A percentile compares a stretch with the other conserved stretches of the same genome.
These are phyloP conservation scores for Sylvilagus floridanus DNA, from an alignment of 2,797 vertebrate genomes.

Conservation along the genomic window DNA sequence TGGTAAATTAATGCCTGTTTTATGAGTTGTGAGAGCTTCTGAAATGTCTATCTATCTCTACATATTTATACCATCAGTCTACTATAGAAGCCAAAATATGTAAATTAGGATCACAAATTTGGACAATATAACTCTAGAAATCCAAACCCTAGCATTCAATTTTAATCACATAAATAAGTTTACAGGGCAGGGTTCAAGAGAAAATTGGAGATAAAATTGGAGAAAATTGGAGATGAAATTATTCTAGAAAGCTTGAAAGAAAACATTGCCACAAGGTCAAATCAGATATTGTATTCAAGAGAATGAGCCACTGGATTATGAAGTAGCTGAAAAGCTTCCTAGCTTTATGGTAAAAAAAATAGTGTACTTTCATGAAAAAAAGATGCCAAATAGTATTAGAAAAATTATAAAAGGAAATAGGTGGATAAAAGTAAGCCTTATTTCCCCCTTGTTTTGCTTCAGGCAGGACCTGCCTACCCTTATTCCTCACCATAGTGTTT, in stretches of 20 bases:
- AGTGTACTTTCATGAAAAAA: neutral
- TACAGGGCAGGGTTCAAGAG: neutral
- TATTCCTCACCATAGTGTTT: neutral
- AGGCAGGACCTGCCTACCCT: neutral
- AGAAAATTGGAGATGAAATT: neutral
- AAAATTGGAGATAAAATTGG: neutral
- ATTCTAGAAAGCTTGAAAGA: neutral
- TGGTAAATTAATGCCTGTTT: neutral
- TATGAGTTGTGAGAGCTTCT: neutral
- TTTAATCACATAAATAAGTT: neutral
- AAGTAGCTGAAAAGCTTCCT: neutral
- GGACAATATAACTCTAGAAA: neutral
- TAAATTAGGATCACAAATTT: neutral
- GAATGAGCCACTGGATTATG: neutral
- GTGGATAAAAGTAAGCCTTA: neutral
- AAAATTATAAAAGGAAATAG: neutral
- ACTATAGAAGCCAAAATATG: neutral
- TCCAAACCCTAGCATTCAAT: neutral
- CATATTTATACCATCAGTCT: neutral
- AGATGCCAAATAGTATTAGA: neutral
- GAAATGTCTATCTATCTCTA: neutral
- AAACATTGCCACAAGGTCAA: neutral
- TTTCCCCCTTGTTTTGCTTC: neutral
- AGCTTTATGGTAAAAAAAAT: neutral
- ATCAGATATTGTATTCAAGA: neutral